These are phyloP conservation scores for Malacoraja senta DNA, from an alignment of 2,797 vertebrate genomes.

Conservation along the genomic window DNA sequence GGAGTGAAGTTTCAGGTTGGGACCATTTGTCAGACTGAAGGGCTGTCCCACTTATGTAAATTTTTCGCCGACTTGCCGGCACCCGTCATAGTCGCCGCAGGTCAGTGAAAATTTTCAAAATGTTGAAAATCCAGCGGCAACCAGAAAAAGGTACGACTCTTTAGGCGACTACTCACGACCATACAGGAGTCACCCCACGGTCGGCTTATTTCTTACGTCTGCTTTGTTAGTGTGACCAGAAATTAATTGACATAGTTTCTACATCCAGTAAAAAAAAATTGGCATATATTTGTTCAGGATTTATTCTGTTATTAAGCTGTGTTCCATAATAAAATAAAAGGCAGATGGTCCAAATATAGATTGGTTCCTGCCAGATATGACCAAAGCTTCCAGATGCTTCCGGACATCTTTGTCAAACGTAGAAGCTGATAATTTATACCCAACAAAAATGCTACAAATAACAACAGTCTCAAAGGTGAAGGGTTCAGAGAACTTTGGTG, in stretches of 20 bases:
- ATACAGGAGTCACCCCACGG: too few relatives aligned
- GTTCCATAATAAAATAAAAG: not conserved
- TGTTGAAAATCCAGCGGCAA: too few relatives aligned
- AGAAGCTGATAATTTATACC: not conserved
- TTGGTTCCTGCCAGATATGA: not conserved
- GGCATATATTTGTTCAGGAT: not conserved
- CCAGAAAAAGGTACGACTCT: too few relatives aligned
- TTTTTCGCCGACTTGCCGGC: too few relatives aligned
- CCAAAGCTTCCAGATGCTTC: not conserved
- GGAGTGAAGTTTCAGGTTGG: too few relatives aligned
- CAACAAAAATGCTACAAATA: not conserved
- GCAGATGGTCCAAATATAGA: not conserved
- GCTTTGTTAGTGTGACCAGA: not conserved
- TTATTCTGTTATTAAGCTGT: too few relatives aligned
- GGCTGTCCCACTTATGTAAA: too few relatives aligned
- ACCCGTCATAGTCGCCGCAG: too few relatives aligned
- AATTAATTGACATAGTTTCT: not conserved
- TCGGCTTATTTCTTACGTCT: not conserved
- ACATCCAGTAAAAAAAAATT: not conserved
- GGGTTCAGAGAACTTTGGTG: not conserved
- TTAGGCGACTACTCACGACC: too few relatives aligned
- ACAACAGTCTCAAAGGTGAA: not conserved
- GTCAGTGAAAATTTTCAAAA: too few relatives aligned
- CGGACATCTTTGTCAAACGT: not conserved
- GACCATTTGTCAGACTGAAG: too few relatives aligned